Percentiles rank a stretch among this genome's conserved stretches.
Conservation (phyloP, 2,113 vertebrate genomes). For the Antennarius striatus region DNA sequence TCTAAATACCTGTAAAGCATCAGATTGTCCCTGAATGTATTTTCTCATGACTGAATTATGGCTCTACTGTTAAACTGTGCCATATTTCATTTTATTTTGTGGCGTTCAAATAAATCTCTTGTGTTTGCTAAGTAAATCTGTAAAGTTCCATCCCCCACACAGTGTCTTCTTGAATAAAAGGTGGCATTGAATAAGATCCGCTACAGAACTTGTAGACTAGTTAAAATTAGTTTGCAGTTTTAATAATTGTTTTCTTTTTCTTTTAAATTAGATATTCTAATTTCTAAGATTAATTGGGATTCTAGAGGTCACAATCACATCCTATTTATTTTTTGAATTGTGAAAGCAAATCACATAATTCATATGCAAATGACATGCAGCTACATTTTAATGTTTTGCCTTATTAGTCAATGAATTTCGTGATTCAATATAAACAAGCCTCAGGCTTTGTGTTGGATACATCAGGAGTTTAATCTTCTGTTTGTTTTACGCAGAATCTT, state of each 20-base stretch:
- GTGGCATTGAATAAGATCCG: slow-evolving; percentile 2
- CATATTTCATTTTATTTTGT: slow-evolving; percentile 45
- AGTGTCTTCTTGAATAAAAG: slow-evolving; percentile 24
- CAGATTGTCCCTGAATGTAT: slow-evolving; percentile 60
- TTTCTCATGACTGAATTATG: slow-evolving; percentile 60
- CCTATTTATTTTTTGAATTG: slow-evolving; percentile 31
- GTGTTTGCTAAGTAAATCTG: slow-evolving; percentile 53
- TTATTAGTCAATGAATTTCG: slow-evolving; percentile 35
- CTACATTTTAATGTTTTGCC: slow-evolving; percentile 36
- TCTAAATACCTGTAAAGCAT: slow-evolving; percentile 62
- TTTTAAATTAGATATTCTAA: not conserved
- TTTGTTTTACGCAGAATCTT: slow-evolving; percentile 17
- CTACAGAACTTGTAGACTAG: slow-evolving; percentile 19
- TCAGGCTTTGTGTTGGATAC: slow-evolving; percentile 19
- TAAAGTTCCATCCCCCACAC: slow-evolving; percentile 17
- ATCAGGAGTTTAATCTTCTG: slow-evolving; percentile 13
- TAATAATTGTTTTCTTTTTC: not conserved
- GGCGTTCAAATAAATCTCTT: slow-evolving; percentile 43
- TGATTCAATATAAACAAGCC: slow-evolving; percentile 33
- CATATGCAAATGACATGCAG: slow-evolving; percentile 38
- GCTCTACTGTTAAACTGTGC: slow-evolving; percentile 41
- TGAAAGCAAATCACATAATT: slow-evolving; percentile 29
- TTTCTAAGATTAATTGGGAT: slow-evolving; percentile 4
- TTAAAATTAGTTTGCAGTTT: slow-evolving; percentile 2
- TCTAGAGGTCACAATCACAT: slow-evolving; percentile 7